These are phyloP conservation scores for Helicoverpa zea DNA, from an alignment of 1,140 invertebrate species.

Conservation along the genomic window DNA sequence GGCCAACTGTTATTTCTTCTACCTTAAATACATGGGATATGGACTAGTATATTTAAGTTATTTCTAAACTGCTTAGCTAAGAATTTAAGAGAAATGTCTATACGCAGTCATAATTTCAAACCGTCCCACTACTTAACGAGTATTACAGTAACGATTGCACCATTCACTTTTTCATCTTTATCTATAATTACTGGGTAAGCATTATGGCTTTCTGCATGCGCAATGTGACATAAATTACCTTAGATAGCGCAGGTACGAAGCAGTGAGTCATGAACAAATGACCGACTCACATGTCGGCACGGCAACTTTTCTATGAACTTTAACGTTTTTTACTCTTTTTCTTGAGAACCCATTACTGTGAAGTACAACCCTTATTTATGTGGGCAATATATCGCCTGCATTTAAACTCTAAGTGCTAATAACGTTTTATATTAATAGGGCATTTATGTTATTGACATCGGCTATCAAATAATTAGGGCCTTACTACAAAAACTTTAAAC, in stretches of 20 bases:
- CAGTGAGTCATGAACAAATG: slow-evolving; percentile 45
- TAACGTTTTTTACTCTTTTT: not conserved
- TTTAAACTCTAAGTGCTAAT: slow-evolving; percentile 21
- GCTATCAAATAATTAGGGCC: slow-evolving; percentile 20
- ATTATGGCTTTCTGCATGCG: slow-evolving; percentile 39
- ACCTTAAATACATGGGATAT: not conserved
- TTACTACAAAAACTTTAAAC: too few species aligned
- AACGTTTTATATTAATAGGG: slow-evolving; percentile 8
- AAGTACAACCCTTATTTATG: slow-evolving; percentile 20
- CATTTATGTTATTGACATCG: not conserved
- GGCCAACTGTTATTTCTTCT: not conserved
- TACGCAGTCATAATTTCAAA: not conserved
- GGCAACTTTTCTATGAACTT: slow-evolving; percentile 34
- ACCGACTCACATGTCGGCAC: slow-evolving; percentile 46
- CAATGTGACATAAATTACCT: slow-evolving; percentile 47
- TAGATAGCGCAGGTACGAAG: slow-evolving; percentile 12
- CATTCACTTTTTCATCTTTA: slow-evolving; percentile 42
- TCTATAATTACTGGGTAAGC: slow-evolving; percentile 14
- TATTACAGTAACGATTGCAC: slow-evolving; percentile 14
- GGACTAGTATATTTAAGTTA: not conserved
- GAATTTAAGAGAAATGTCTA: not conserved
- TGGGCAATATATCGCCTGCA: slow-evolving; percentile 3
- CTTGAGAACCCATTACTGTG: slow-evolving; percentile 20
- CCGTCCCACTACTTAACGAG: not conserved
- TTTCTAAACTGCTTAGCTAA: not conserved